Percentiles rank a stretch among this genome's conserved stretches.
Conservation (phyloP, 2,113 vertebrate genomes). For the Smithornis capensis region DNA sequence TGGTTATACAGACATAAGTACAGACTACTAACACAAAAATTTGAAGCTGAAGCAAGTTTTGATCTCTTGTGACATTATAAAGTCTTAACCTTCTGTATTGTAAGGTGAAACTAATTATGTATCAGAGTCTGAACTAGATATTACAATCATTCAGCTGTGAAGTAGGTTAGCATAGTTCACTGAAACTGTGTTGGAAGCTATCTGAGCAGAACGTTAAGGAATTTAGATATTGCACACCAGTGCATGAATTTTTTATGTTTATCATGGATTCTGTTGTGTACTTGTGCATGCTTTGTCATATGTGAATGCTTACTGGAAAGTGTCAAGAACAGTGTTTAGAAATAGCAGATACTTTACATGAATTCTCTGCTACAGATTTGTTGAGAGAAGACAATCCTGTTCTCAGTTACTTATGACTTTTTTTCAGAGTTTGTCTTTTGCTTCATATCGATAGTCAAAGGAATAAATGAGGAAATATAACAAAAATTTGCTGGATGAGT, state of each 20-base stretch:
- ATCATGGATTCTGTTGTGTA: neutral
- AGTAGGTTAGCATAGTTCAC: slow-evolving; percentile 22
- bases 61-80: neutral
- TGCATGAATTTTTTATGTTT: neutral
- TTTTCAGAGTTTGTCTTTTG: neutral
- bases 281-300: neutral
- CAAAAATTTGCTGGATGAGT: neutral
- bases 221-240: neutral
- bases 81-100: neutral
- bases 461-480: neutral
- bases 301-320: neutral
- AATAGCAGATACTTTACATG: neutral
- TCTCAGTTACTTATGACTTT: neutral
- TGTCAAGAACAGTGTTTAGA: neutral
- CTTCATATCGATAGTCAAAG: neutral
- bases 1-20: neutral
- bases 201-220: neutral
- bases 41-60: neutral
- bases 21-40: neutral
- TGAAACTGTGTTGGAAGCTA: neutral
- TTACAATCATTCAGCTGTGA: slow-evolving; percentile 13
- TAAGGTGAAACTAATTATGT: slow-evolving; percentile 44
- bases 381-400: neutral
- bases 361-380: neutral
- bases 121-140: neutral